A percentile compares a stretch with the other conserved stretches of the same genome.
Conservation (phyloP, 2,888 invertebrate species). For the Polydrusus pterygomalis region DNA sequence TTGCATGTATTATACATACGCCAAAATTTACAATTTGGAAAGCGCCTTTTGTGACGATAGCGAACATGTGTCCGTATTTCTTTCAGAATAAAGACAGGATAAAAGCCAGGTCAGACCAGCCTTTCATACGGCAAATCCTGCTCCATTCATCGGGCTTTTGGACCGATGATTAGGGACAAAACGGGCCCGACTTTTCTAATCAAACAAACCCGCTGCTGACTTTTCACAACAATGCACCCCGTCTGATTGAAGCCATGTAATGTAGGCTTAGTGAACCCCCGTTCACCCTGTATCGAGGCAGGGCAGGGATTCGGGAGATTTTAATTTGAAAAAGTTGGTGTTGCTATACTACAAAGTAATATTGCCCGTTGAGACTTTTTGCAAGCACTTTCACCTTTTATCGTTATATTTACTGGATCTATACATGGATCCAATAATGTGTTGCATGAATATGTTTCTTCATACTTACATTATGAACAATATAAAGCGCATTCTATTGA, state of each 20-base stretch:
- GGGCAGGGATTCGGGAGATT: constrained; percentile 16
- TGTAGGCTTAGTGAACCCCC: constrained; percentile 64
- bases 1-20: background rate
- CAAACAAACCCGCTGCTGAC: constrained; percentile 70
- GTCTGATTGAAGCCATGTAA: constrained; percentile 70
- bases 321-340: background rate
- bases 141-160: constrained; percentile 63
- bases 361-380: background rate
- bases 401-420: too few species aligned
- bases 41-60: constrained; percentile 18
- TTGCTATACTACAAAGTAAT: too few species aligned
- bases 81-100: constrained; percentile 26
- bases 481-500: too few species aligned
- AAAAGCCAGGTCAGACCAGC: constrained; percentile 42
- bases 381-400: too few species aligned
- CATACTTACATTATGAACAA: too few species aligned
- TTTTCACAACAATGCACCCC: constrained; percentile 66
- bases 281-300: constrained; percentile 37
- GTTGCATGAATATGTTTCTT: too few species aligned
- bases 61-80: constrained; percentile 49
- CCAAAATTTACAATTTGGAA: constrained; percentile 5
- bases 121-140: constrained; percentile 51
- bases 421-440: too few species aligned
- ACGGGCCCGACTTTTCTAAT: constrained; percentile 68
- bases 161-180: constrained; percentile 71